phyloP scores from a whole-genome alignment of 2,888 invertebrate genomes.

The Allacma fusca region DNA sequence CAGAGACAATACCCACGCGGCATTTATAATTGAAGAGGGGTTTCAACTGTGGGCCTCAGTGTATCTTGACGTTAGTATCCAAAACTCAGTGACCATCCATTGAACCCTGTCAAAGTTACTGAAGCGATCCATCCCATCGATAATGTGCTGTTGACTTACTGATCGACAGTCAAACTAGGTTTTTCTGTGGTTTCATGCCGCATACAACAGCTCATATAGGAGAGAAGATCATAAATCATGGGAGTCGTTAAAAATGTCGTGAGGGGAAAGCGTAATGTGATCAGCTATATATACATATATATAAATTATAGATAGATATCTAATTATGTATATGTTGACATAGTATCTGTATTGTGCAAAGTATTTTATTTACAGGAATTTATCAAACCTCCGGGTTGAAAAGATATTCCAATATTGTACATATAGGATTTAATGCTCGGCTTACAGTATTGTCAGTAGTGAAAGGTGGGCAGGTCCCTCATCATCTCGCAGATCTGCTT shows the following conservation, averaged over 20 bases:
- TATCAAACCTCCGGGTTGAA: no score
- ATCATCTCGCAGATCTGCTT: not conserved
- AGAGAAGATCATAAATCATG: constrained; percentile 33
- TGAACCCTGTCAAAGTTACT: not conserved
- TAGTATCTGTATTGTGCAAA: not conserved
- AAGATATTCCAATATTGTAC: not conserved
- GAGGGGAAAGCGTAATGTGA: constrained; percentile 37
- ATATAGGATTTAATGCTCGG: not conserved
- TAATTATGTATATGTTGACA: not conserved
- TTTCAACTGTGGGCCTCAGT: not conserved
- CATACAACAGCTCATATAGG: not conserved
- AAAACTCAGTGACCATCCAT: constrained; percentile 24
- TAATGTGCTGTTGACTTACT: constrained; percentile 33
- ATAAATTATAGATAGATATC: no score
- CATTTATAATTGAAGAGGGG: not conserved
- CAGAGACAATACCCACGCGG: not conserved
- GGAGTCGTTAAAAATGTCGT: constrained; percentile 38
- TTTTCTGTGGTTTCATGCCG: not conserved
- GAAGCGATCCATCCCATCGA: constrained; percentile 25
- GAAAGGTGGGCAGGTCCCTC: not conserved
- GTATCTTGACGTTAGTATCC: not conserved
- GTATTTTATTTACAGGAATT: not conserved
- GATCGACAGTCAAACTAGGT: constrained; percentile 30
- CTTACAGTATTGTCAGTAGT: not conserved
- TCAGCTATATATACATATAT: not conserved